Conservation (phyloP, 1,140 invertebrate genomes). For the Planococcus citri region DNA sequence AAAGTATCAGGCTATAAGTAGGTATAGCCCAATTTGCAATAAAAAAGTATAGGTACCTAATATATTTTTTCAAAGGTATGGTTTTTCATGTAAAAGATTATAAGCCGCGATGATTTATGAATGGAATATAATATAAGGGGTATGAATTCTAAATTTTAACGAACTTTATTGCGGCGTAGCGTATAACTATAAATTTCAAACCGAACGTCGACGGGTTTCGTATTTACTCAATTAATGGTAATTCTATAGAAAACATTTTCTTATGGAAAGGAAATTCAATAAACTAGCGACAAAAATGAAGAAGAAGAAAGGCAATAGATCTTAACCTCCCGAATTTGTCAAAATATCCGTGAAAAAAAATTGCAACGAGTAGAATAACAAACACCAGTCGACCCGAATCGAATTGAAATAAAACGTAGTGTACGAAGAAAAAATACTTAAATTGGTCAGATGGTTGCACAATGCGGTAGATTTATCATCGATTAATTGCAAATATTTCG, state of each 20-base stretch:
- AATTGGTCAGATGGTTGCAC: too few relatives aligned
- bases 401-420: too few relatives aligned
- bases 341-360: not conserved
- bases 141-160: not conserved
- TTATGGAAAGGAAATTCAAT: not conserved
- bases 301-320: not conserved
- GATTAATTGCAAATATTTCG: too few relatives aligned
- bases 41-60: too few relatives aligned
- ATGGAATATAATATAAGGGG: not conserved
- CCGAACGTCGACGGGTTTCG: not conserved
- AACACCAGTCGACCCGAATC: too few relatives aligned
- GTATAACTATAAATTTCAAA: not conserved
- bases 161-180: not conserved
- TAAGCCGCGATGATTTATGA: not conserved
- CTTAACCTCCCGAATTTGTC: not conserved
- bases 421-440: too few relatives aligned
- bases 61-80: too few relatives aligned
- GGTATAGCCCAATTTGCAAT: too few relatives aligned
- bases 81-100: too few relatives aligned
- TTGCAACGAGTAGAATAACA: too few relatives aligned
- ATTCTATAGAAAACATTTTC: not conserved
- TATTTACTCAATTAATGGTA: slow-evolving; percentile 3
- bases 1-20: too few relatives aligned
- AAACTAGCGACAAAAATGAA: not conserved
- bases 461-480: too few relatives aligned